Conservation (phyloP, 1,140 invertebrate species). For the Dysdera silvatica region DNA sequence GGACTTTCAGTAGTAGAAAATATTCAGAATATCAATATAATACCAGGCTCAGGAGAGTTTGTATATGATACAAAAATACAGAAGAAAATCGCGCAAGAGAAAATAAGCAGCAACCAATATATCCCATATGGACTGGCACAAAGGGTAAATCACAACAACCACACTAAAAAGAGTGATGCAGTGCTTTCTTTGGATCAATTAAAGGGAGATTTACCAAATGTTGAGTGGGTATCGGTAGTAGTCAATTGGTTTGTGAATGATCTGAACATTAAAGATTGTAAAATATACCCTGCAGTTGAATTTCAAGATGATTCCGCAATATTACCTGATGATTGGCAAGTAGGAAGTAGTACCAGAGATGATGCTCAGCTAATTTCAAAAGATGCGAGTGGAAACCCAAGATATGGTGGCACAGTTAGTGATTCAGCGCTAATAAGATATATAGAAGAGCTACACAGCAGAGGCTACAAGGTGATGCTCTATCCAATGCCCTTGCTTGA, state of each 20-base stretch:
- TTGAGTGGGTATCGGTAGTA: constrained; percentile 10
- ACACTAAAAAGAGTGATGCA: constrained; percentile 5
- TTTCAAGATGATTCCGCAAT: constrained; percentile 2
- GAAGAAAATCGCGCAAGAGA: constrained; percentile 5
- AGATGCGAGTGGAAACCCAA: no score
- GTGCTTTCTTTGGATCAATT: constrained; percentile 5
- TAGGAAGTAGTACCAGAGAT: constrained; percentile 2
- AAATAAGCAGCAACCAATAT: constrained; percentile 2
- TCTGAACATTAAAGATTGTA: constrained; percentile 6
- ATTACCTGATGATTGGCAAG: constrained; percentile 2
- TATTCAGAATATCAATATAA: constrained; percentile 1
- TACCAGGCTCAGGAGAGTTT: constrained; percentile 5
- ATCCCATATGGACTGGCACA: constrained; percentile 1
- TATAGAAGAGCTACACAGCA: no score
- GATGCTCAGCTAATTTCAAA: no score
- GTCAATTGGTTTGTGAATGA: constrained; percentile 1
- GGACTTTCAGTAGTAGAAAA: background rate
- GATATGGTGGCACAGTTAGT: no score
- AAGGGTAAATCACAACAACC: background rate
- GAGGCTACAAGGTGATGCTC: no score
- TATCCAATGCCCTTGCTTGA: no score
- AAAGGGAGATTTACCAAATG: constrained; percentile 5
- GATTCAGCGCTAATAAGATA: no score
- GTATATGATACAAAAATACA: constrained; percentile 10
- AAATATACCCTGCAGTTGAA: background rate